Evolutionary conservation across 64 coral and sea anemone genomes (phyloP).

Genomic region (Stichodactyla helianthus): DNA sequence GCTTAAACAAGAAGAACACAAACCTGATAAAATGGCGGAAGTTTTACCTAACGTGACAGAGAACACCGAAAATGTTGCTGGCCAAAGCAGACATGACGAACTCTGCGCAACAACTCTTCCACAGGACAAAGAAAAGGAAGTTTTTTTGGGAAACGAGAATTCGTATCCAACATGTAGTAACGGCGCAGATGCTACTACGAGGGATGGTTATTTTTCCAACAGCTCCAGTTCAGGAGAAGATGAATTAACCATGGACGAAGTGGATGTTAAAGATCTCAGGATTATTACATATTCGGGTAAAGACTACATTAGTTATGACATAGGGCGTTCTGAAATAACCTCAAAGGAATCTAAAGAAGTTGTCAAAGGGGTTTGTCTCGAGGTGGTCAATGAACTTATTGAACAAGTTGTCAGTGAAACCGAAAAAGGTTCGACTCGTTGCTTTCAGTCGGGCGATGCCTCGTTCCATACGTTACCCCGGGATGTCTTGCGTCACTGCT

Average conservation of each 20-base stretch:
- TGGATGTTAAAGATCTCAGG: not conserved
- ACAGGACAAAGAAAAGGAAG: not conserved
- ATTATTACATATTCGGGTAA: not conserved
- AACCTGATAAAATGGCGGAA: not conserved
- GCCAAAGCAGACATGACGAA: not conserved
- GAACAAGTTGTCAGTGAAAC: not conserved
- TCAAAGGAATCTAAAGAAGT: not conserved
- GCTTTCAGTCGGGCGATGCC: not conserved
- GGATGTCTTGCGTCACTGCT: too few species aligned
- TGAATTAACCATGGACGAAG: conserved; percentile 13
- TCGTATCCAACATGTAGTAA: not conserved
- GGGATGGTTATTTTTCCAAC: not conserved
- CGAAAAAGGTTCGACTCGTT: not conserved
- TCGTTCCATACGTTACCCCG: not conserved
- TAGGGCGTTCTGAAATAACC: not conserved
- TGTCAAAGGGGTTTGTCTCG: not conserved
- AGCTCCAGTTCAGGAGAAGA: not conserved
- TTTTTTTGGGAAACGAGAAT: not conserved
- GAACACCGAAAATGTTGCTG: not conserved
- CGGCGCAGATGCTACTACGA: not conserved
- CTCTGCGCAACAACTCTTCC: not conserved
- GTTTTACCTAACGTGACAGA: not conserved
- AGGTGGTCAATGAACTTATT: not conserved
- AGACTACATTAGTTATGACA: not conserved
- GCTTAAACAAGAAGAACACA: not conserved